Conservation (phyloP, 2,888 invertebrate genomes). For the Xanthorhoe designata region DNA sequence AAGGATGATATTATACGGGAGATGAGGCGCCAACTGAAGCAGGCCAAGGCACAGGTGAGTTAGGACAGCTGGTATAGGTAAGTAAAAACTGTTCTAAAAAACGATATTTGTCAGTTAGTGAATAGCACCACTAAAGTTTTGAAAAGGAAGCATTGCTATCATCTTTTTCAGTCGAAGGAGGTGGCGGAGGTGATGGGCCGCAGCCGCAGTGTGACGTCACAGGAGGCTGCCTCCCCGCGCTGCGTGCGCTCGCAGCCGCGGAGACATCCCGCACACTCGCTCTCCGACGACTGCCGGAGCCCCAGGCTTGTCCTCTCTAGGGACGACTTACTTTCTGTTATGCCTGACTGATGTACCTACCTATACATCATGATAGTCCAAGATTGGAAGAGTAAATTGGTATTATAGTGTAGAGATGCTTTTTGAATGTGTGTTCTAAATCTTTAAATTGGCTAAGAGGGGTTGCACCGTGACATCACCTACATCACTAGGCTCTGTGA, state of each 20-base stretch:
- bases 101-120: too few relatives aligned
- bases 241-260: conserved; percentile 49
- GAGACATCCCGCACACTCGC: conserved; percentile 40
- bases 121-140: too few relatives aligned
- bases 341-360: conserved; percentile 16
- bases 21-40: conserved; percentile 84
- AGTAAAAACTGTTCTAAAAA: too few relatives aligned
- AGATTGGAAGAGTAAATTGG: too few relatives aligned
- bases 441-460: too few relatives aligned
- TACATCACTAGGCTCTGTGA: too few relatives aligned
- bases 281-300: conserved; percentile 42
- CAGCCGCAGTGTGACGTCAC: conserved; percentile 39
- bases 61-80: too few relatives aligned
- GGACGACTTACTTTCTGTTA: conserved; percentile 39
- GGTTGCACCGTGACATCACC: too few relatives aligned
- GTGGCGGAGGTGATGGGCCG: conserved; percentile 42
- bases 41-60: conserved; percentile 25
- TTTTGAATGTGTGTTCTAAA: too few relatives aligned
- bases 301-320: conserved; percentile 45
- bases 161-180: conserved; percentile 51
- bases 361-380: too few relatives aligned
- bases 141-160: too few relatives aligned
- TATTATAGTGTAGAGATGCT: too few relatives aligned
- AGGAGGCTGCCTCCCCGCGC: conserved; percentile 52
- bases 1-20: conserved; percentile 88